Conservation (phyloP, 2,113 vertebrate genomes). For the Saimiri boliviensis region DNA sequence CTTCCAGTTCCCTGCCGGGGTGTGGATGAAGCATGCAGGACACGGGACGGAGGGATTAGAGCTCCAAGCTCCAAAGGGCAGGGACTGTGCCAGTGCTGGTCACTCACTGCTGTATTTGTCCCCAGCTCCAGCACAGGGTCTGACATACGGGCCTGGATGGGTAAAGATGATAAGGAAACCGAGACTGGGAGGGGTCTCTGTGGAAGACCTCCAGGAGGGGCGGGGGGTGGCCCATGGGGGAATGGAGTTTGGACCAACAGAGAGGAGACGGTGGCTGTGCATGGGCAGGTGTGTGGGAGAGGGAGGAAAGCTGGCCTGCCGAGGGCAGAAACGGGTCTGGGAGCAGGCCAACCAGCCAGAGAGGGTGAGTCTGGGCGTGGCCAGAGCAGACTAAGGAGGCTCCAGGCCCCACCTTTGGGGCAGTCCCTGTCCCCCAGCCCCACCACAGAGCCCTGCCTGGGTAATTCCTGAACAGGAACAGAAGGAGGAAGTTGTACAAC, state of each 20-base stretch:
- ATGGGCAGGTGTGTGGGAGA: not conserved
- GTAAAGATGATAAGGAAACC: not conserved
- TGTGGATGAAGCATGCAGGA: not conserved
- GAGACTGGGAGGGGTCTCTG: not conserved
- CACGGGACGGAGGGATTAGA: not conserved
- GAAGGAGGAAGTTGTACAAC: slow-evolving; percentile 60
- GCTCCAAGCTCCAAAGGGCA: not conserved
- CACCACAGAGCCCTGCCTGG: not conserved
- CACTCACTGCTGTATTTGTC: not conserved
- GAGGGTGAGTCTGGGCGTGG: not conserved
- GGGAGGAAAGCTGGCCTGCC: not conserved
- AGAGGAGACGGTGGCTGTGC: fast-evolving
- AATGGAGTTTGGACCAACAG: not conserved
- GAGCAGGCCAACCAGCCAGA: not conserved
- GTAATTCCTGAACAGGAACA: slow-evolving; percentile 45
- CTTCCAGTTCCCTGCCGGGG: not conserved
- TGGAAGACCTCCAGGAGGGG: not conserved
- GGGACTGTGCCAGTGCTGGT: not conserved
- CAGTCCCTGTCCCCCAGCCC: not conserved
- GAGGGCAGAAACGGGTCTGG: not conserved
- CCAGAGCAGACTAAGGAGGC: not conserved
- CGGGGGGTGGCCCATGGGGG: not conserved
- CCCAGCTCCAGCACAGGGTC: not conserved
- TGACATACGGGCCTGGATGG: not conserved
- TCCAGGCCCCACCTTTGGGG: not conserved